phyloP scores from a whole-genome alignment of 2,888 invertebrate species.

The Aspidiotus destructor region DNA sequence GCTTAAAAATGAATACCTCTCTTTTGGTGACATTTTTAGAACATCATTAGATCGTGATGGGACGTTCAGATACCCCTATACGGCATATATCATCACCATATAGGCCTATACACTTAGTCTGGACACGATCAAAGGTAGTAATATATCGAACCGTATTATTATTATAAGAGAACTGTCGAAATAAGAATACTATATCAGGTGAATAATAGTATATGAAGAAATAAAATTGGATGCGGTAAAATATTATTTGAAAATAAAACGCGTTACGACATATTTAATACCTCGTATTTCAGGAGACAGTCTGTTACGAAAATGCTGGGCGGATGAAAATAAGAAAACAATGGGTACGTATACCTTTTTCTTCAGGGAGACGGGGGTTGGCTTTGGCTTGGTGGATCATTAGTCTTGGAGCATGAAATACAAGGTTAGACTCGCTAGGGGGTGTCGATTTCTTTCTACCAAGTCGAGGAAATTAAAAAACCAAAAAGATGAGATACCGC shows the following conservation, averaged over 20 bases:
- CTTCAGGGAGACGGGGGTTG: background rate
- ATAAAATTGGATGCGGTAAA: background rate
- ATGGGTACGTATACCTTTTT: background rate
- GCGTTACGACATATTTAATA: slow-evolving; percentile 1
- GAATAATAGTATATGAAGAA: background rate
- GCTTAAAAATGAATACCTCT: no score
- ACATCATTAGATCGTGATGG: no score
- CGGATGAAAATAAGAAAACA: background rate
- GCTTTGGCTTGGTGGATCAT: slow-evolving; percentile 10
- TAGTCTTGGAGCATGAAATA: slow-evolving; percentile 13
- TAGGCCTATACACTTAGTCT: no score
- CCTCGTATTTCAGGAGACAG: background rate
- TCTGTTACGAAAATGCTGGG: background rate
- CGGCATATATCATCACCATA: no score
- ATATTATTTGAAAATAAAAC: slow-evolving; percentile 1
- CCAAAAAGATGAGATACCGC: slow-evolving; percentile 2
- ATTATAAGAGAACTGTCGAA: no score
- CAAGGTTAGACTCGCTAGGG: slow-evolving; percentile 5
- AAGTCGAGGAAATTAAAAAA: slow-evolving; percentile 10
- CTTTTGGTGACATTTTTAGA: no score
- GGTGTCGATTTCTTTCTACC: background rate
- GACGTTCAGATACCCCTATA: no score
- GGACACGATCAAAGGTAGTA: no score
- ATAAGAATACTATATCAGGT: no score
- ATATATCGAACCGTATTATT: no score